Evolutionary conservation across 2,888 invertebrate genomes (phyloP), one percentile per base, ranked within the genome.

Genomic region (Galerucella pusilla): DNA sequence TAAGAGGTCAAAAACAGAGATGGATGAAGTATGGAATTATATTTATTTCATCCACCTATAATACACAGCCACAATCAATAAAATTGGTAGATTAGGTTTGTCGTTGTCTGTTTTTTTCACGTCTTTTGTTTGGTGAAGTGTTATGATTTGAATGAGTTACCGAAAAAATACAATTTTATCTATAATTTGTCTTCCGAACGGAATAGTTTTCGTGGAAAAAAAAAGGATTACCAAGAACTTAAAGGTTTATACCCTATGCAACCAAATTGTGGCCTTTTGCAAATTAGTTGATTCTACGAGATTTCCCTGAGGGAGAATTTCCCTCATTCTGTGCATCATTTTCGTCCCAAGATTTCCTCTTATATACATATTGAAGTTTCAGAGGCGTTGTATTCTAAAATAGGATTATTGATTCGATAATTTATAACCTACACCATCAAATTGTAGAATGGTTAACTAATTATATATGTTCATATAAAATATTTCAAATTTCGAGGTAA

Each of bases 261-360:
- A 70, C 61, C 75, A 75, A 76, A 79, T 79, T 79, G 81, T 77
- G 79, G 80, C 77, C 77, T 71, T 75, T 78, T 73, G 71, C 75
- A 82, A 81, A 83, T 83, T 82, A 82, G 80, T 78, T 78, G 79
- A 80, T 81, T 77, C 77, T 74, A 77, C 75, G 75, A 82, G 83
- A 83, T 83, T 83, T 83, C 83, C 83, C 83, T 73, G 73, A 82
- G 82, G 83, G 79, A 80, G 80, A 80, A 81, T 82, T 82, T 77
- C 73, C 63, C 66, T 77, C 77, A 70, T 68, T 71, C 67, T 54
- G 61, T 73, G 75, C 71, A 76, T 75, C 76, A 73, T 75, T 75
- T 76, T 68, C 68, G 69, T 73, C 73, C 69, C 71, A 71, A 63
- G 68, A 75, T 77, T 78, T 78, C 75, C 78, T 78, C 77, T 77